A percentile compares a stretch with the other conserved stretches of the same genome.
phyloP scores from a whole-genome alignment of 2,888 invertebrate species.

The Lasioglossum morio region DNA sequence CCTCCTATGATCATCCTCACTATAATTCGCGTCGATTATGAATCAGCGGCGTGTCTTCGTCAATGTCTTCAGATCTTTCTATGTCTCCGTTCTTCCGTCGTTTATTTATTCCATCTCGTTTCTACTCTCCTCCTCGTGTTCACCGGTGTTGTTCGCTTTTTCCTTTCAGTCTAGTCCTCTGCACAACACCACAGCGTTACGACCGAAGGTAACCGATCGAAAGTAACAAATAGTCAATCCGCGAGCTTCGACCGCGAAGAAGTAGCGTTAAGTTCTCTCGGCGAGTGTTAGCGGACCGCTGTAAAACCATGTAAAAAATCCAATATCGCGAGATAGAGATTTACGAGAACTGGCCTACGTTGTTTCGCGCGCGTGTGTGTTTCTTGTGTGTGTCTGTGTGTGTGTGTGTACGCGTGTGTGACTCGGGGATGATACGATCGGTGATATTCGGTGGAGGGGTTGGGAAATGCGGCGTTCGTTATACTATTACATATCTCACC shows the following conservation, averaged over 20 bases:
- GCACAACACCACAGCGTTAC: slow-evolving; percentile 37
- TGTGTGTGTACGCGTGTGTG: background rate
- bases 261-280: slow-evolving; percentile 11
- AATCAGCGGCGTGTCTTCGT: slow-evolving; percentile 40
- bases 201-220: slow-evolving; percentile 32
- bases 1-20: slow-evolving; percentile 49
- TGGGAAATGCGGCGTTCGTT: slow-evolving; percentile 21
- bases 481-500: slow-evolving; percentile 8
- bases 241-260: slow-evolving; percentile 26
- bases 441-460: slow-evolving; percentile 17
- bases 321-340: slow-evolving; percentile 64
- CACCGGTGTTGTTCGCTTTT: background rate
- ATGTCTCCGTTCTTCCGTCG: slow-evolving; percentile 39
- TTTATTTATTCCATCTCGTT: background rate
- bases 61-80: slow-evolving; percentile 36
- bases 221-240: slow-evolving; percentile 38
- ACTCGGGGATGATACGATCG: slow-evolving; percentile 49
- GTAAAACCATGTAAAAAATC: slow-evolving; percentile 72
- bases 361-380: background rate
- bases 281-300: slow-evolving; percentile 53
- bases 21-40: slow-evolving; percentile 31
- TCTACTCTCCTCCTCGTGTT: background rate
- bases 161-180: slow-evolving; percentile 15
- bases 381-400: background rate
- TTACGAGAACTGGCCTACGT: slow-evolving; percentile 62